Conservation (phyloP, 2,113 vertebrate species). For the Erythrolamprus reginae region DNA sequence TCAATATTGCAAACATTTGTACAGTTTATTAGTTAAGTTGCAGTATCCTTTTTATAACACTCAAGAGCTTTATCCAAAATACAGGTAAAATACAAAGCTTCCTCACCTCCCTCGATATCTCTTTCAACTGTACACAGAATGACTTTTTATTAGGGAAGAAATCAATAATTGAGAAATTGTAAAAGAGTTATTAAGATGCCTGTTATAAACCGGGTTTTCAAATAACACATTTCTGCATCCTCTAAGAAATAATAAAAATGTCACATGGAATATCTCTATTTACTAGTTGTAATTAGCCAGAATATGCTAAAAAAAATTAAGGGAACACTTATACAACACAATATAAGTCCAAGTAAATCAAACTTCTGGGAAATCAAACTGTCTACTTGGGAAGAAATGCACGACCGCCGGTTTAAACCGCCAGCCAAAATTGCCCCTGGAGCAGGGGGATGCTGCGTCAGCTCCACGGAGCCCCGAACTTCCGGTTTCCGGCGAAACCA, state of each 20-base stretch:
- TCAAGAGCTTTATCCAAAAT: not conserved
- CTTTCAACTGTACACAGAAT: not conserved
- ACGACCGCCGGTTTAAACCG: too few species aligned
- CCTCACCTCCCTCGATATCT: not conserved
- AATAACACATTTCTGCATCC: not conserved
- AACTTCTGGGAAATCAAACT: too few species aligned
- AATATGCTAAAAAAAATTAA: too few species aligned
- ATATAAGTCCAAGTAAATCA: too few species aligned
- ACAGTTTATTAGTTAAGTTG: conserved; percentile 9
- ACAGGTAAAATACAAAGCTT: not conserved
- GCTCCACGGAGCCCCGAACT: too few species aligned
- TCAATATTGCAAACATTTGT: not conserved
- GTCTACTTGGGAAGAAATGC: too few species aligned
- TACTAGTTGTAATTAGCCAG: conserved; percentile 11
- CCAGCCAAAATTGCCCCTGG: too few species aligned
- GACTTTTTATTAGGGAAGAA: not conserved
- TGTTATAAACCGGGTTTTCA: conserved; percentile 15
- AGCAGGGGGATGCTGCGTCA: too few species aligned
- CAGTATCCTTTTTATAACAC: not conserved
- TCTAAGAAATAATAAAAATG: conserved; percentile 26
- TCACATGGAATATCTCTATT: not conserved
- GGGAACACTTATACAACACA: too few species aligned
- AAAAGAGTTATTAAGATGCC: conserved; percentile 4
- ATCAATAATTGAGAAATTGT: not conserved
- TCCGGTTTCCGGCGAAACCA: too few species aligned